These are phyloP conservation scores for Schlechtendalia chinensis DNA, from an alignment of 1,140 invertebrate genomes.

Conservation along the genomic window DNA sequence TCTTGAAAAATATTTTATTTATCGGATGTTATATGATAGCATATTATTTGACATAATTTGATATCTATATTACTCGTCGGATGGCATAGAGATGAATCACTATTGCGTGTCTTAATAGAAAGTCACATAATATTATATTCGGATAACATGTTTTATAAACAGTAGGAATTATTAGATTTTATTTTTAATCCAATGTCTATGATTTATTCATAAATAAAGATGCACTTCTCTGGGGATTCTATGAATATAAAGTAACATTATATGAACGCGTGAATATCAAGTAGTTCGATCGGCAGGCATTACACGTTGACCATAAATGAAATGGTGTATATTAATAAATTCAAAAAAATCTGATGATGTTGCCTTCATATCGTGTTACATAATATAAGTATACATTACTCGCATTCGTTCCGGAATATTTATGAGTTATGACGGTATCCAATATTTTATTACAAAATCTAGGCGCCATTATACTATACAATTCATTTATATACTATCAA, in stretches of 20 bases:
- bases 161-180: neutral
- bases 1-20: no score
- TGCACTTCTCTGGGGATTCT: neutral
- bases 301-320: neutral
- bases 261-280: neutral
- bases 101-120: neutral
- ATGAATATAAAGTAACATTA: no score
- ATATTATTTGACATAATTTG: no score
- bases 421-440: neutral
- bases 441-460: neutral
- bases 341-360: neutral
- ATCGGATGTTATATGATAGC: no score
- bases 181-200: neutral
- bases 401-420: neutral
- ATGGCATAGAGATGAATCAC: neutral
- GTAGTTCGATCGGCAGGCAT: neutral
- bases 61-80: neutral
- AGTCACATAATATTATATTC: neutral
- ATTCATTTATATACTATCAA: no score
- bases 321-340: constrained; percentile 20
- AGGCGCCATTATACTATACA: neutral
- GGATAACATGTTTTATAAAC: neutral
- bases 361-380: neutral
- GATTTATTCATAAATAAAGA: neutral
- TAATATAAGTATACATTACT: constrained; percentile 4